Base-by-base conservation (phyloP, 2,888 invertebrate genomes). In the Acleris sparsana region DNA sequence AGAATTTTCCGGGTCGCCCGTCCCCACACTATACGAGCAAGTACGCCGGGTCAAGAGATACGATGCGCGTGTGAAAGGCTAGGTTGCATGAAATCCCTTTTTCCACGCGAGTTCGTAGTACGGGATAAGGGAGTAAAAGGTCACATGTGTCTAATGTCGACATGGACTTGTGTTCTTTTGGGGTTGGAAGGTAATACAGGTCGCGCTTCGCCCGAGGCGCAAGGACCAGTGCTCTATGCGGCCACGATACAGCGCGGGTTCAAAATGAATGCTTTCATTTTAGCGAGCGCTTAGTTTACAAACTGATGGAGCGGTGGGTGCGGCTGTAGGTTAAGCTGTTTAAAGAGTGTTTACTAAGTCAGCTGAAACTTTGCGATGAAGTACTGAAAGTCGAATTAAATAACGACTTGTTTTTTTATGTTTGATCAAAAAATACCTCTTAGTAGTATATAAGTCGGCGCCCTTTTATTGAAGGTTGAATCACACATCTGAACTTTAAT, bases 51-150 rank as follows among this genome's bases (percentile, higher is more conserved):
- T 65, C 65, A 61, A 65, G 65, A 65, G 65, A 65, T 65, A 65
- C 55, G 49, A 18, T 55, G 64, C 64, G 59, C 20, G 64, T 62
- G 62, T 64, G 60, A 59, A 64, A 64, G 64, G 53, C 49, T 59
- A n/a, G 70, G 69, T 65, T 73, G 73, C 75, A 75, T 75, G 73
- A 73, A 73, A 74, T 75, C 75, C 78, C 73, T 70, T 76, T 80
- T 79, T 80, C 75, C 77, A 75, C 70, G 69, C 72, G 74, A 76
- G 74, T 76, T 79, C 75, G 70, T 77, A 72, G 16, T 71, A 74
- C 71, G 68, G 70, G 67, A 68, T 67, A 53, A 46, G 59, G 56
- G 11, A 44, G 46, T 7, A 25, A 49, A 48, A 43, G 13, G 59
- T 39, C 48, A 9, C 44, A 46, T 49, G 53, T 29, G 29, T 64